These are phyloP conservation scores for Bombus affinis DNA, from an alignment of 1,140 invertebrate genomes.

Conservation along the genomic window DNA sequence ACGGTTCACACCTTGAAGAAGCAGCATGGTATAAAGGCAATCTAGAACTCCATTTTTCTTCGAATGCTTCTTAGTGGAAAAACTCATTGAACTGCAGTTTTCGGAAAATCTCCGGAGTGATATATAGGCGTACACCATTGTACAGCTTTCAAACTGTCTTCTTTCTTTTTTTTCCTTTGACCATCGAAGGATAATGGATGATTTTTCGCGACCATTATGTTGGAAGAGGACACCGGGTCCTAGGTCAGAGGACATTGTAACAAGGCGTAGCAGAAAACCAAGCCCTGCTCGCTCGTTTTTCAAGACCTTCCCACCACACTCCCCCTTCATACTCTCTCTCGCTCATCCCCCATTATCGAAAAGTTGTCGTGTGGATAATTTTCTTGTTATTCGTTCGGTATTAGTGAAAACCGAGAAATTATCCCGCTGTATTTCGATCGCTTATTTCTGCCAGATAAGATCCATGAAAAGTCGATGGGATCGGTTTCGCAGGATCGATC, in stretches of 20 bases:
- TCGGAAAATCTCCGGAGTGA: constrained; percentile 77
- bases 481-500: constrained; percentile 35
- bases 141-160: constrained; percentile 57
- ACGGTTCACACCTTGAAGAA: constrained; percentile 36
- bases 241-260: constrained; percentile 75
- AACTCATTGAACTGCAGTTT: constrained; percentile 77
- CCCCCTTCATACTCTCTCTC: neutral
- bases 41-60: constrained; percentile 43
- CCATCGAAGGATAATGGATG: constrained; percentile 78
- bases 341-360: constrained; percentile 55
- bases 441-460: constrained; percentile 63
- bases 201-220: constrained; percentile 81
- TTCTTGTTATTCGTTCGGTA: constrained; percentile 80
- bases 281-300: constrained; percentile 24
- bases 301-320: constrained; percentile 16
- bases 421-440: constrained; percentile 13
- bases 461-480: constrained; percentile 63
- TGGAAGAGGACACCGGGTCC: constrained; percentile 67
- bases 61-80: constrained; percentile 54
- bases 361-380: constrained; percentile 80
- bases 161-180: constrained; percentile 1
- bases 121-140: constrained; percentile 81
- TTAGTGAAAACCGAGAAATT: constrained; percentile 70
- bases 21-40: constrained; percentile 19
- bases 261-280: constrained; percentile 67